A percentile compares a stretch with the other conserved stretches of the same genome.
These are phyloP conservation scores for Uromys caudimaculatus DNA, from an alignment of 2,797 vertebrate species.

Conservation along the genomic window DNA sequence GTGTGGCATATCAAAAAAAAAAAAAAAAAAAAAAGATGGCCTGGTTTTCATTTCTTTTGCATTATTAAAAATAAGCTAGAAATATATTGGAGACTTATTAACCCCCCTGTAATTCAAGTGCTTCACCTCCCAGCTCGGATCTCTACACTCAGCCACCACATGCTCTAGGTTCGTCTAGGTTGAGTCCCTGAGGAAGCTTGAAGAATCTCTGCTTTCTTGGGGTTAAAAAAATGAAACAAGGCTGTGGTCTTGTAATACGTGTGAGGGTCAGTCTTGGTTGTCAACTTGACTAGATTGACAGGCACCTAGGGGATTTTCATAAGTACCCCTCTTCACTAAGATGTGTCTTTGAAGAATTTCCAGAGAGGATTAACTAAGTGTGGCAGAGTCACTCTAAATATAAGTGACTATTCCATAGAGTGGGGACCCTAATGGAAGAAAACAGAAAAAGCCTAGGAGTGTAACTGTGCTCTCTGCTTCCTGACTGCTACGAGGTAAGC, in stretches of 20 bases:
- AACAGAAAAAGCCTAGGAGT: background rate
- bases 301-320: background rate
- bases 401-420: background rate
- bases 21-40: background rate
- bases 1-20: background rate
- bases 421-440: background rate
- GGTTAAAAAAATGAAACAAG: background rate
- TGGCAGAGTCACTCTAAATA: background rate
- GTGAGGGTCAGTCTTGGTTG: background rate
- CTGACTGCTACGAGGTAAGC: background rate
- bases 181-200: background rate
- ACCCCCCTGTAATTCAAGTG: background rate
- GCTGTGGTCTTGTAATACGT: too few relatives aligned
- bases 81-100: background rate
- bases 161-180: background rate
- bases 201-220: background rate
- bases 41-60: constrained; percentile 12
- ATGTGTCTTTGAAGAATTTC: background rate
- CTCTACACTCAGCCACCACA: background rate
- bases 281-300: background rate
- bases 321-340: background rate
- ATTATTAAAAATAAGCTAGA: constrained; percentile 8
- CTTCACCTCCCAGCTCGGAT: background rate
- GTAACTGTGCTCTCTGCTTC: background rate
- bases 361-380: background rate